Base-by-base conservation (phyloP, 2,888 invertebrate genomes). In the Endomychus coccineus region DNA sequence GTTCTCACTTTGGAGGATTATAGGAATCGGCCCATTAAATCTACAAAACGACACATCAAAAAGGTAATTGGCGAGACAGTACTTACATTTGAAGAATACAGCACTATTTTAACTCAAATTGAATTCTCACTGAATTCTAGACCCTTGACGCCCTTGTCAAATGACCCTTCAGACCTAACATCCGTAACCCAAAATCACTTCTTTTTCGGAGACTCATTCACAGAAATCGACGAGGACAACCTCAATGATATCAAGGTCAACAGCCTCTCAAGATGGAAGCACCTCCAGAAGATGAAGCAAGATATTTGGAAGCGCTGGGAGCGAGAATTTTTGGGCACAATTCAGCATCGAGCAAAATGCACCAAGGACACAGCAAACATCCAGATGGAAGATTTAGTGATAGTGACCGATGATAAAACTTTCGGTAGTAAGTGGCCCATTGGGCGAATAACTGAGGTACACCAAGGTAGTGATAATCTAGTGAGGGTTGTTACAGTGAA, bases 11-110 rank as follows among this genome's bases (percentile, higher is more conserved):
- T n/a, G 21, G 21, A 7, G 21, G 21, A 6, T 7, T 21, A 6
- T 21, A n/a, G 21, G 21, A 21, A n/a, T 21, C 21, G n/a, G 21
- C 21, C 6, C 21, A n/a, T 21, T n/a, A 21, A 21, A 21, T 21
- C 21, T 21, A n/a, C n/a, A 21, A 21, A 21, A 21, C 6, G 7
- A 6, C 21, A 21, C n/a, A 7, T 21, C 6, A 21, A 21, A 21
- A 21, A 21, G 21, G n/a, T n/a, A 21, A 6, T 21, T n/a, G 7
- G n/a, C n/a, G n/a, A n/a, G n/a, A n/a, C n/a, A n/a, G n/a, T n/a
- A n/a, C 21, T 21, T 21, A 21, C 21, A 6, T 21, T 21, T n/a
- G 21, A 21, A n/a, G 21, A 21, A 21, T 21, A 7, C 21, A 21
- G n/a, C n/a, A 21, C 21, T 7, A n/a, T 21, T 7, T 21, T 21